Base-by-base conservation (phyloP, 2,113 vertebrate species). In the Pogonocichla stellata region DNA sequence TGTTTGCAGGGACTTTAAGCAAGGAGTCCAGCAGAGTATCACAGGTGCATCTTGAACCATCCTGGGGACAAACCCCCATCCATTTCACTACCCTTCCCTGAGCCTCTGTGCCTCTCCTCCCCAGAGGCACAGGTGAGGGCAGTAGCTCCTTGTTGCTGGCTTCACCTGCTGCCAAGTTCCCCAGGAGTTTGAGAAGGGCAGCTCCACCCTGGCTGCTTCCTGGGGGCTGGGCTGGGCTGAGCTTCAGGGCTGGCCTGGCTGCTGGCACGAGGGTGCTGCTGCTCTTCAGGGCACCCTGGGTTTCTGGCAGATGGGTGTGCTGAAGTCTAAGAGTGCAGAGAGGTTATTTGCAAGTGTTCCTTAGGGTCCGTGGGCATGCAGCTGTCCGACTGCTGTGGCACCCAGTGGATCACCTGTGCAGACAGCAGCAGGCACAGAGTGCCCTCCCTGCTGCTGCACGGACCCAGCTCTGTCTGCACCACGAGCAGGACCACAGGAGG, bases 171-270 rank as follows among this genome's bases (percentile, higher is more conserved):
- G 78, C 67, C 2, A 14, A 19, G 15, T 40, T 75, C 57, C 14
- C 48, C 53, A 51, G 56, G 54, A 56, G 57, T 23, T n/a, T 70
- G n/a, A 36, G 60, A 60, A 54, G 1, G 36, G 19, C 2, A 6
- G 0, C 40, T 17, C 54, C 58, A 2, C 2, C 7, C 10, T 11
- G 23, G 5, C 8, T 29, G 7, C 15, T 73, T 17, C n/a, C 75
- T 48, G 20, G 9, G 69, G n/a, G 45, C 17, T 78, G 72, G 40
- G 73, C 20, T 69, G 86, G 42, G 88, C 58, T 38, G n/a, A n/a
- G n/a, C 38, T 87, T 33, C 9, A 28, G 77, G 40, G 11, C 19
- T 3, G 2, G 24, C 7, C 54, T 18, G 20, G 62, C 43, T 75
- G 58, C 1, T 62, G 60, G 53, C 36, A 23, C 8, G 7, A 2